These are phyloP conservation scores for Pipistrellus pipistrellus DNA, from an alignment of 2,797 vertebrate genomes.

Conservation along the genomic window DNA sequence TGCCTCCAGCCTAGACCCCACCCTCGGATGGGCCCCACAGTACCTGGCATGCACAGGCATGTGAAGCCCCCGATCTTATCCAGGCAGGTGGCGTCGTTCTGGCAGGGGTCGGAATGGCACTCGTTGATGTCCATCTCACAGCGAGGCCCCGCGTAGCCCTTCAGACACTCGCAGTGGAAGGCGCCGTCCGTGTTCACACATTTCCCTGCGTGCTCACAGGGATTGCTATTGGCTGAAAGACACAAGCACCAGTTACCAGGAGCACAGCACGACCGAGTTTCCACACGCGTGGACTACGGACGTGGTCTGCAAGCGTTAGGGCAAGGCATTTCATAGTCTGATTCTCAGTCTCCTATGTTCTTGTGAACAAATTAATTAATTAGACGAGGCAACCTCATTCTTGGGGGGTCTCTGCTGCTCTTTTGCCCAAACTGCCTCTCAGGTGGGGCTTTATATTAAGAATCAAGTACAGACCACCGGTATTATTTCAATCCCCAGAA, in stretches of 20 bases:
- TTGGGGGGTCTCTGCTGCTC: not conserved
- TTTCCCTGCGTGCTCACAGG: constrained; percentile 95
- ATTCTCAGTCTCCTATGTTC: constrained; percentile 82
- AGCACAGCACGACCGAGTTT: not conserved
- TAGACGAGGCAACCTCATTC: not conserved
- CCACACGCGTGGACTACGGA: not conserved
- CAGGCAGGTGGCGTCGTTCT: constrained; percentile 96
- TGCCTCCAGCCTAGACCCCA: not conserved
- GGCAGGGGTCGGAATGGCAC: constrained; percentile 95
- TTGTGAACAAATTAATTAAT: too few relatives aligned
- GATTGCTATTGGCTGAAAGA: constrained; percentile 92
- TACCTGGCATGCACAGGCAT: constrained; percentile 96
- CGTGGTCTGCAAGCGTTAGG: not conserved
- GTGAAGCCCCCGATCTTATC: constrained; percentile 97
- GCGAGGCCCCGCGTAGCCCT: constrained; percentile 94
- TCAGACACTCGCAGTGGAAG: constrained; percentile 94
- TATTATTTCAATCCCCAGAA: not conserved
- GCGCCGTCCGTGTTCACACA: constrained; percentile 96
- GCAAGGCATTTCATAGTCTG: not conserved
- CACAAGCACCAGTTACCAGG: not conserved
- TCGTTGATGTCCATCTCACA: constrained; percentile 97
- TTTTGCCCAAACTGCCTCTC: not conserved
- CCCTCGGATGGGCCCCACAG: not conserved
- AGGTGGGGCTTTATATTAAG: not conserved
- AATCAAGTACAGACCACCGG: not conserved